Base-by-base conservation (phyloP, 2,888 invertebrate genomes). In the Deilephila elpenor region DNA sequence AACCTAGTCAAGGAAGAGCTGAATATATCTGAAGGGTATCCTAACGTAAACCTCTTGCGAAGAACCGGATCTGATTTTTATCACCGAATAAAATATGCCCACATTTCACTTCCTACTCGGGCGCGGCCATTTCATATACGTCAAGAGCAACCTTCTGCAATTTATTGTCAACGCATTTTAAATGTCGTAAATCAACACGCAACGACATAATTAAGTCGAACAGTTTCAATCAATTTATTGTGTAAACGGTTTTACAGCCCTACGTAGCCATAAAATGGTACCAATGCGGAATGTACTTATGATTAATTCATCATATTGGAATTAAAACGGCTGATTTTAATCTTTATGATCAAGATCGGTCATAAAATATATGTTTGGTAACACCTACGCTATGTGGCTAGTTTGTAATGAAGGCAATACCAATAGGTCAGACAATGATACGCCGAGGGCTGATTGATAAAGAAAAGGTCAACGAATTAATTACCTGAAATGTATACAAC, bases 101-200 rank as follows among this genome's bases (percentile, higher is more conserved):
- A 51, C 14, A 67, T 67, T 67, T 51, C 51, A 51, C 8, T 67
- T 67, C 67, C 67, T 67, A 20, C 17, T 6, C 51, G 44, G 67
- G 25, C 51, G 67, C 20, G 44, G 20, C 3, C 17, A 51, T 67
- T 64, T 8, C 44, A 44, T 44, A 51, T 44, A 67, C 25, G 51
- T 67, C 67, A 67, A 29, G 44, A 51, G 17, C 37, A n/a, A 34
- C 8, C n/a, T 62, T 62, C 6, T 37, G 20, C 51, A 25, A 67
- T 67, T 67, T 67, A 25, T 37, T 64, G 64, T 37, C 37, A 64
- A 44, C 25, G 17, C 20, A 44, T 67, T 44, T 20, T 44, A 67
- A 51, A 20, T 25, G 25, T 25, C 44, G 25, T 67, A 67, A 67
- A 51, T 67, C 51, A 67, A 20, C 56, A 67, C 20, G 2, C 25